Conservation (phyloP, 2,113 vertebrate genomes). For the Paracanthobrama guichenoti region DNA sequence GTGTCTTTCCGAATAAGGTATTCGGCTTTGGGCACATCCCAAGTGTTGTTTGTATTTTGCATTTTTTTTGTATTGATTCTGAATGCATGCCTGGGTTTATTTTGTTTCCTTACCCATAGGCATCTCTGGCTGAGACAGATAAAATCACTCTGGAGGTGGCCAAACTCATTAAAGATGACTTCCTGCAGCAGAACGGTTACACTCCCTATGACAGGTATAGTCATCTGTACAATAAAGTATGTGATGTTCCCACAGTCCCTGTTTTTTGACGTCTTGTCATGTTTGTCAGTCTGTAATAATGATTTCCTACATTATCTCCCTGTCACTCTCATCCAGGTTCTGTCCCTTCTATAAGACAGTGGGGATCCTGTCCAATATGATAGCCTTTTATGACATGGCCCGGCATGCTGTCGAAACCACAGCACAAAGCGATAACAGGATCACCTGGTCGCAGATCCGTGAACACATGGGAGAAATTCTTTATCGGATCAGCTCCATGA, state of each 20-base stretch:
- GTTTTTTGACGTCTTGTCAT: not conserved
- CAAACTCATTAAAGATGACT: conserved; percentile 98
- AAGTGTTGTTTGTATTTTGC: not conserved
- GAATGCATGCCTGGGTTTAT: not conserved
- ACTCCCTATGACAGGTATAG: conserved; percentile 92
- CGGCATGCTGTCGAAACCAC: conserved; percentile 96
- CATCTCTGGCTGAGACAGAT: conserved; percentile 95
- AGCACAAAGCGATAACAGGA: conserved; percentile 95
- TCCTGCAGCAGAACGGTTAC: conserved; percentile 97
- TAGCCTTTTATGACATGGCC: conserved; percentile 96
- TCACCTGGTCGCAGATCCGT: conserved; percentile 96
- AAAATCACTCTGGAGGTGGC: conserved; percentile 98
- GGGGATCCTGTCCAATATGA: conserved; percentile 95
- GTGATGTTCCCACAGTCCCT: not conserved
- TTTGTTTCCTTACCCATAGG: conserved; percentile 68
- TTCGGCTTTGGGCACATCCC: no score
- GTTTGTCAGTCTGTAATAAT: not conserved
- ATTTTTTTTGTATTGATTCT: not conserved
- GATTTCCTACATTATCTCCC: not conserved
- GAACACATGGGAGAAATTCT: conserved; percentile 97
- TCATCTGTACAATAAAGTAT: not conserved
- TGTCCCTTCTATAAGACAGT: conserved; percentile 83
- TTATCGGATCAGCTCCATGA: conserved; percentile 94
- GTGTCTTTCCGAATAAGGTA: no score
- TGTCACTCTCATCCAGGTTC: not conserved